Percentiles rank a stretch among this genome's conserved stretches.
phyloP scores from a whole-genome alignment of 2,888 invertebrate genomes.

The Noctuana brunneofusca region DNA sequence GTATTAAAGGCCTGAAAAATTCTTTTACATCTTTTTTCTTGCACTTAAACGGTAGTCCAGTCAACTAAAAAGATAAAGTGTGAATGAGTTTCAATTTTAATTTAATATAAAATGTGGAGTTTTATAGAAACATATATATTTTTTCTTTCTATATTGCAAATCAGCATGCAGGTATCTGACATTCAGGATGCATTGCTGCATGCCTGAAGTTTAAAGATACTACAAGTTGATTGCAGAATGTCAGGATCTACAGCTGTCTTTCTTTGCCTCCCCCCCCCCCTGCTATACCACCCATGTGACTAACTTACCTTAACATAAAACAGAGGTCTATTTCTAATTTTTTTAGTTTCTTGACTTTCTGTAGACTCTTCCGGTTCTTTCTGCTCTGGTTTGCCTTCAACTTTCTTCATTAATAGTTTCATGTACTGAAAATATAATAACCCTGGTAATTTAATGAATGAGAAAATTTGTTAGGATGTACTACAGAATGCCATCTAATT shows the following conservation, averaged over 20 bases:
- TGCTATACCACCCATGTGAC: neutral
- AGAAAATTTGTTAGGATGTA: too few species aligned
- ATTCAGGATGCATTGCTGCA: too few species aligned
- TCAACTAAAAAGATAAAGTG: conserved; percentile 83
- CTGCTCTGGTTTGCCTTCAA: conserved; percentile 48
- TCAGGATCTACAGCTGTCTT: too few species aligned
- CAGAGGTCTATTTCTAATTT: conserved; percentile 71
- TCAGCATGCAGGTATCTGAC: too few species aligned
- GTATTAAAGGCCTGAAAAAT: conserved; percentile 91
- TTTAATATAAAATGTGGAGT: too few species aligned
- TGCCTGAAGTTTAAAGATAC: too few species aligned
- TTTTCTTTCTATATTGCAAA: too few species aligned
- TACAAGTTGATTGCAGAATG: too few species aligned
- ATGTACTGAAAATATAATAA: conserved; percentile 83
- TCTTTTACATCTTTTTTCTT: conserved; percentile 92
- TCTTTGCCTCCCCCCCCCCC: too few species aligned
- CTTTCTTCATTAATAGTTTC: conserved; percentile 85
- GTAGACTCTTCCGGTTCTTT: conserved; percentile 41
- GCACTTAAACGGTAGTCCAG: conserved; percentile 89
- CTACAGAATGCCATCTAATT: too few species aligned
- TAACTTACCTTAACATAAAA: conserved; percentile 72
- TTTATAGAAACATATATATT: neutral
- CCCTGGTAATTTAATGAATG: neutral
- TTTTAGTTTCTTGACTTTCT: conserved; percentile 60
- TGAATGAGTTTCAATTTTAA: neutral